A percentile compares a stretch with the other conserved stretches of the same genome.
Evolutionary conservation across 1,140 invertebrate genomes (phyloP).

Genomic region (Calephelis virginiensis): DNA sequence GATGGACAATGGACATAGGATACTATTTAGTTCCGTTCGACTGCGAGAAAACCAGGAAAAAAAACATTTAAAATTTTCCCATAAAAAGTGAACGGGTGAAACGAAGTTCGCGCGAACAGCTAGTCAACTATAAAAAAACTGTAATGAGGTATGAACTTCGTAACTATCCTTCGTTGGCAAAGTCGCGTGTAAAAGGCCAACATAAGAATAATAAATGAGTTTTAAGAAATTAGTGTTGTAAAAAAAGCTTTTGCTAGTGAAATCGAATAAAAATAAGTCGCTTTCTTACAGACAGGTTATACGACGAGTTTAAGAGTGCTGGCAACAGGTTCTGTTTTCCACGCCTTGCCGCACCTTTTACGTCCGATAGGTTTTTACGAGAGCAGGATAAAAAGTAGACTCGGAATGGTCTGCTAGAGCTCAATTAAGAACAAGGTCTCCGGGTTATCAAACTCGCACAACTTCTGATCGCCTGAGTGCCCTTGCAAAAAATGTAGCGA

Average conservation of each 20-base stretch:
- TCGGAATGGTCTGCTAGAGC: conserved; percentile 71
- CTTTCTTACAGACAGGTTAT: conserved; percentile 54
- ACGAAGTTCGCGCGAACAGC: too few species aligned
- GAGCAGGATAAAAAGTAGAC: conserved; percentile 75
- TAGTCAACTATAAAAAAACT: too few species aligned
- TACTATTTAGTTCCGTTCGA: too few species aligned
- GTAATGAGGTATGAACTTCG: too few species aligned
- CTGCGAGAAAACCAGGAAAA: too few species aligned
- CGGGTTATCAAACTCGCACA: conserved; percentile 76
- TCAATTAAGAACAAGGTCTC: conserved; percentile 78
- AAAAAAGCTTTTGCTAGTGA: conserved; percentile 20
- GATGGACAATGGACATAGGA: too few species aligned
- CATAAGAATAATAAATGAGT: background rate
- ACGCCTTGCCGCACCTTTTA: conserved; percentile 54
- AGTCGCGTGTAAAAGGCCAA: too few species aligned
- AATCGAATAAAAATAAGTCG: conserved; percentile 35
- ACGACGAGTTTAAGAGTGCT: conserved; percentile 44
- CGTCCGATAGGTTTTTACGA: conserved; percentile 70
- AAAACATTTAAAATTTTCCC: too few species aligned
- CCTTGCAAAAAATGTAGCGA: conserved; percentile 72
- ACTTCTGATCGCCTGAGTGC: conserved; percentile 56
- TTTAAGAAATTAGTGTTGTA: background rate
- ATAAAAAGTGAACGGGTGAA: too few species aligned
- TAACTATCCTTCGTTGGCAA: too few species aligned
- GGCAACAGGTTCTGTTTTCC: conserved; percentile 41